A percentile compares a stretch with the other conserved stretches of the same genome.
These are phyloP conservation scores for Rhineura floridana DNA, from an alignment of 2,113 vertebrate species.

Conservation along the genomic window DNA sequence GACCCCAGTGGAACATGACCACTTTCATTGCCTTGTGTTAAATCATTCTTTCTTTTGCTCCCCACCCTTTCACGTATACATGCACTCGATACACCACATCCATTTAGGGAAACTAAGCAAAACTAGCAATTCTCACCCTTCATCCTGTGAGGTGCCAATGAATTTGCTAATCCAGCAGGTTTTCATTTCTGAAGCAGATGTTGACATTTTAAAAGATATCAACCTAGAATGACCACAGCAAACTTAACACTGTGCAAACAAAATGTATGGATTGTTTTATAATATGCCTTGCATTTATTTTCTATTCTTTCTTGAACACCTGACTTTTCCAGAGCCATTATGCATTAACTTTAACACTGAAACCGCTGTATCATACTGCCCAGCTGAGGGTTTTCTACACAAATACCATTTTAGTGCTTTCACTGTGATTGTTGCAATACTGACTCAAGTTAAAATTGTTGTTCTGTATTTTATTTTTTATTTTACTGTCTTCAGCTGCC, in stretches of 20 bases:
- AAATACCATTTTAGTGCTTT: background rate
- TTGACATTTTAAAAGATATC: conserved; percentile 30
- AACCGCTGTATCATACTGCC: conserved; percentile 1
- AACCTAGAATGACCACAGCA: conserved; percentile 11
- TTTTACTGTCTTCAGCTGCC: background rate
- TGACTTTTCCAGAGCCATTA: conserved; percentile 20
- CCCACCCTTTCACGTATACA: background rate
- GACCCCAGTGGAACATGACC: background rate
- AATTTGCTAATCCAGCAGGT: conserved; percentile 16
- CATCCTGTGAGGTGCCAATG: background rate
- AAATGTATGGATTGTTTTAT: background rate
- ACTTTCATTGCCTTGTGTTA: background rate
- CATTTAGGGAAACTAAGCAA: background rate
- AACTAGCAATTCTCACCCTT: background rate
- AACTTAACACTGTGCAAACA: conserved; percentile 2
- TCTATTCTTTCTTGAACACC: conserved; percentile 8
- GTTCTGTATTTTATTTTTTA: background rate
- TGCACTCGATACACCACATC: background rate
- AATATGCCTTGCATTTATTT: conserved; percentile 10
- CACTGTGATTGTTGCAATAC: background rate
- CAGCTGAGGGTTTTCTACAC: background rate
- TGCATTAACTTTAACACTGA: conserved; percentile 31
- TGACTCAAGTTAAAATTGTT: background rate
- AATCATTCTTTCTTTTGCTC: background rate
- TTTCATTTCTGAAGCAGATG: conserved; percentile 22